Conservation (phyloP, 2,797 vertebrate genomes). For the Malacoraja senta region DNA sequence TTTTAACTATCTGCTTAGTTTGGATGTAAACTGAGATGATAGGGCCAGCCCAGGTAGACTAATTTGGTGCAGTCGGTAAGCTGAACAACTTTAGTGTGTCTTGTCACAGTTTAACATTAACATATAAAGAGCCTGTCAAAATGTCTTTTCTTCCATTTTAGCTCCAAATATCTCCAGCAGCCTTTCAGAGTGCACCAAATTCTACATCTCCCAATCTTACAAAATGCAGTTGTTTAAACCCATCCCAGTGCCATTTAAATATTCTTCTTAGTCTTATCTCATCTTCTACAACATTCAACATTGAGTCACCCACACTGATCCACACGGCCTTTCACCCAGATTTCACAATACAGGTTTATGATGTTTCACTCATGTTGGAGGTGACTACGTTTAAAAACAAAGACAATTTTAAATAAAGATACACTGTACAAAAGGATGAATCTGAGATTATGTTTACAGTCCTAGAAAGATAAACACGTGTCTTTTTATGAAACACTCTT, state of each 20-base stretch:
- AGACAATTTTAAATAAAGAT: background rate
- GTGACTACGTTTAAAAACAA: background rate
- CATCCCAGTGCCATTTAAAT: background rate
- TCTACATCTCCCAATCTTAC: background rate
- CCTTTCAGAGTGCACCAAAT: background rate
- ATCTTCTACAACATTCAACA: background rate
- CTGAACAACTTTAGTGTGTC: background rate
- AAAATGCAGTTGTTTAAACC: background rate
- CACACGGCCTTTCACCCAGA: background rate
- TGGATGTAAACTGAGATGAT: too few relatives aligned
- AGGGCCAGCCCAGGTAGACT: background rate
- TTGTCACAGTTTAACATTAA: background rate
- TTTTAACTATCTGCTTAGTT: too few relatives aligned
- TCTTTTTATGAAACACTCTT: background rate
- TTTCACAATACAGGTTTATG: background rate
- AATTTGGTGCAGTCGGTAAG: background rate
- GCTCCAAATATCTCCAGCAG: background rate
- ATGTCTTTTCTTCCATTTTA: background rate
- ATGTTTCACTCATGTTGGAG: background rate
- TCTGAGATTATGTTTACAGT: background rate
- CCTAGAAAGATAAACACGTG: background rate
- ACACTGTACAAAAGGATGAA: background rate
- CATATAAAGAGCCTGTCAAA: background rate
- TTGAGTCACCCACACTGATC: background rate
- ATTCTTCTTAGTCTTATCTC: background rate